phyloP scores from a whole-genome alignment of 2,113 vertebrate genomes.

The Monarcha castaneiventris region DNA sequence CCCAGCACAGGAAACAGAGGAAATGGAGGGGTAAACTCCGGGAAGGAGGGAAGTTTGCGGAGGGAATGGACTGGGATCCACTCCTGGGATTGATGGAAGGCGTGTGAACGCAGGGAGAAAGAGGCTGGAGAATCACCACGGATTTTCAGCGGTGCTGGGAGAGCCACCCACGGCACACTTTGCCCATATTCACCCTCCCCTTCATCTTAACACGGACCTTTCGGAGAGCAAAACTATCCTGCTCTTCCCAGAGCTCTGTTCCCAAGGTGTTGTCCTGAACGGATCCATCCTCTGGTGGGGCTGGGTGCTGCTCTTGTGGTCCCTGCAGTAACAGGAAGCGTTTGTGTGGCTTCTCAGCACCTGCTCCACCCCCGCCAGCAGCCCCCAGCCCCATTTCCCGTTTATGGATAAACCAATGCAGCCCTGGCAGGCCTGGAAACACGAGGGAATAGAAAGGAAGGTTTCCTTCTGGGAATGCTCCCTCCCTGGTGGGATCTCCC shows the following conservation, averaged over 20 bases:
- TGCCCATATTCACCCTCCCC: neutral
- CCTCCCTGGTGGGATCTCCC: neutral
- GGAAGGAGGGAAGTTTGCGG: neutral
- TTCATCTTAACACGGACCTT: neutral
- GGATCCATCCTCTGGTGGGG: fast-evolving
- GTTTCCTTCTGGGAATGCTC: neutral
- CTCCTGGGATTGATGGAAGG: neutral
- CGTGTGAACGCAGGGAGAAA: neutral
- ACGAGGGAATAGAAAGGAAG: fast-evolving
- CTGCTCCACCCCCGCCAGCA: neutral
- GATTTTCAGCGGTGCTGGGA: neutral
- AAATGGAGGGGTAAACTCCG: neutral
- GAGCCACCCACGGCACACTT: fast-evolving
- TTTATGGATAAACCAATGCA: neutral
- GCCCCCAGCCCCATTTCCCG: neutral
- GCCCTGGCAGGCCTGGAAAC: neutral
- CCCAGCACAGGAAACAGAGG: fast-evolving
- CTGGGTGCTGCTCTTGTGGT: neutral
- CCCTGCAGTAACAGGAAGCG: neutral
- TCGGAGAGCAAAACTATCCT: neutral
- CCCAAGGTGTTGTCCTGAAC: neutral
- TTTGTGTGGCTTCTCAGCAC: neutral
- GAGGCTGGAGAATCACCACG: fast-evolving
- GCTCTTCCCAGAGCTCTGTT: neutral
- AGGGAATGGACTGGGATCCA: neutral